Conservation (phyloP, 2,888 invertebrate genomes). For the Temnothorax unifasciatus region DNA sequence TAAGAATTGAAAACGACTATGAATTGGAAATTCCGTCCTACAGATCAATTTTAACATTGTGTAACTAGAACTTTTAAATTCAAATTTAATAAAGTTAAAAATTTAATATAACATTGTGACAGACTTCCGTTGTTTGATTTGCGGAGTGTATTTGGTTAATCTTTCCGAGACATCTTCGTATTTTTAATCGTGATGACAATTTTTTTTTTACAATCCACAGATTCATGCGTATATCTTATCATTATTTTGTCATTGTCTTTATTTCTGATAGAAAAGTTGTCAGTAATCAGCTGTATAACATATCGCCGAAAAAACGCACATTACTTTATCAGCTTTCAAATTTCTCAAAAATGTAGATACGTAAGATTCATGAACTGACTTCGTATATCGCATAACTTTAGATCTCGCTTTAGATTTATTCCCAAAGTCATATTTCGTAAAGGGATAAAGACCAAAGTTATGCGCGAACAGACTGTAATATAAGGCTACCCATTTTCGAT, state of each 20-base stretch:
- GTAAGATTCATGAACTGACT: not conserved
- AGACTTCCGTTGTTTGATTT: not conserved
- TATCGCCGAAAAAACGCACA: not conserved
- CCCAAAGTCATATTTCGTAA: conserved; percentile 10
- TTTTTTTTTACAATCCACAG: not conserved
- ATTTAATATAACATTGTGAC: not conserved
- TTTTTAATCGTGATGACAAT: not conserved
- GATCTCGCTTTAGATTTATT: conserved; percentile 26
- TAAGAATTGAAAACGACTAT: not conserved
- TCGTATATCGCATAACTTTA: not conserved
- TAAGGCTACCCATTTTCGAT: conserved; percentile 30
- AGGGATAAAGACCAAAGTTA: conserved; percentile 13
- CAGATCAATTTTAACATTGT: not conserved
- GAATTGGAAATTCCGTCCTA: not conserved
- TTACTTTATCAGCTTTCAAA: conserved; percentile 5
- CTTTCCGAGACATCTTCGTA: not conserved
- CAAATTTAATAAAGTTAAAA: not conserved
- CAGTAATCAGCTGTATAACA: not conserved
- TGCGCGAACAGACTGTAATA: conserved; percentile 21
- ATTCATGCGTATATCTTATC: not conserved
- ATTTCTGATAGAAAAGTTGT: not conserved
- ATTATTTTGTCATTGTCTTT: not conserved
- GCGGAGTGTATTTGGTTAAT: not conserved
- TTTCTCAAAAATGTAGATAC: not conserved
- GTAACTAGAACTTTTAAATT: not conserved